These are phyloP conservation scores for Macropodus opercularis DNA, from an alignment of 2,797 vertebrate species.

Conservation along the genomic window DNA sequence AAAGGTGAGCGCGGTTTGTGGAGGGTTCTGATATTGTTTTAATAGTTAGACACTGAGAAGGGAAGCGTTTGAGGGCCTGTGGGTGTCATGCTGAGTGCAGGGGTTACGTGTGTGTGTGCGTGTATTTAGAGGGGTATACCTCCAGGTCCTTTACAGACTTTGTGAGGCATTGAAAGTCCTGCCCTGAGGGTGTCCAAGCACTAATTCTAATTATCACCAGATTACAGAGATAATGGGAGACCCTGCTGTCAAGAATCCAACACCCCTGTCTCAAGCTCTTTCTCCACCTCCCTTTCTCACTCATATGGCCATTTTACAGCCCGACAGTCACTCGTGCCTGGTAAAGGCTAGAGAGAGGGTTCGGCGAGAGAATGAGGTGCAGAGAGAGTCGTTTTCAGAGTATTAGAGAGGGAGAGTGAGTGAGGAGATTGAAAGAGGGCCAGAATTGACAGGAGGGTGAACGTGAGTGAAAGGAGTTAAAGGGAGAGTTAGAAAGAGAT, in stretches of 20 bases:
- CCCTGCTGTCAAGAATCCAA: conserved; percentile 77
- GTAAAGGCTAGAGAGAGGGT: conserved; percentile 72
- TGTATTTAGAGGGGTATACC: conserved; percentile 49
- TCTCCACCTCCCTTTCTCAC: conserved; percentile 56
- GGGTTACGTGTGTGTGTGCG: conserved; percentile 46
- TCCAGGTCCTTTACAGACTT: conserved; percentile 72
- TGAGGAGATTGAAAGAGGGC: conserved; percentile 76
- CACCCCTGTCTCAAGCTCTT: conserved; percentile 71
- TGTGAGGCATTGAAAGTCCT: conserved; percentile 76
- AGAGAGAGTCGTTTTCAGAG: conserved; percentile 75
- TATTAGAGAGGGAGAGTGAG: conserved; percentile 71
- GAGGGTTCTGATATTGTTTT: conserved; percentile 66
- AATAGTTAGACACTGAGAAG: conserved; percentile 60
- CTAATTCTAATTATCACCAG: conserved; percentile 85
- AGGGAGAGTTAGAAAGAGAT: conserved; percentile 75
- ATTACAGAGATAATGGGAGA: conserved; percentile 84
- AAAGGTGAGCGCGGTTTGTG: conserved; percentile 48
- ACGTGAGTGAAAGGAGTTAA: conserved; percentile 75
- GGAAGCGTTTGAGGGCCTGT: conserved; percentile 58
- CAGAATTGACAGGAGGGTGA: conserved; percentile 76
- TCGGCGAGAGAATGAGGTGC: conserved; percentile 74
- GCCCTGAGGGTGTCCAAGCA: conserved; percentile 73
- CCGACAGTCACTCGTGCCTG: conserved; percentile 76
- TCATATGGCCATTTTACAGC: conserved; percentile 82
- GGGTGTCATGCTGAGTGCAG: conserved; percentile 39